Evolutionary conservation across 2,797 vertebrate genomes (phyloP).

Genomic region (Poecilia gillii): DNA sequence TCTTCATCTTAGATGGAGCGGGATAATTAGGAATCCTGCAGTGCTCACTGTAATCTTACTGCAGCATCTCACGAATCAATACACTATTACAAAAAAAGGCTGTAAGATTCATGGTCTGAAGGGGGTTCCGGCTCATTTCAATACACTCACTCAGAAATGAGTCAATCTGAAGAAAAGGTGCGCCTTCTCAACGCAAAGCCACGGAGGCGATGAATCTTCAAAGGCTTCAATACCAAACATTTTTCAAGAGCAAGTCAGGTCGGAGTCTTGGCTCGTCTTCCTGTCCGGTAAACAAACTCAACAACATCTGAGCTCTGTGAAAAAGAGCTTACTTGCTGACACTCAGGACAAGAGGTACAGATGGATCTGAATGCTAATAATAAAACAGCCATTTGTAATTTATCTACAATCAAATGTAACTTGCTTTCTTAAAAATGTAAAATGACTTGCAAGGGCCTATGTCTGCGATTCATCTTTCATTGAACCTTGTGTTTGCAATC

Average conservation of each 20-base stretch:
- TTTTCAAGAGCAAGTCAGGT: constrained; percentile 34
- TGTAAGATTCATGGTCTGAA: constrained; percentile 49
- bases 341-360: neutral
- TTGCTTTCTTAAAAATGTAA: neutral
- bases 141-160: constrained; percentile 50
- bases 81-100: constrained; percentile 67
- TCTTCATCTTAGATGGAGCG: constrained; percentile 48
- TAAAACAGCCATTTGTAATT: neutral
- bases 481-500: neutral
- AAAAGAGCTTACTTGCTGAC: constrained; percentile 14
- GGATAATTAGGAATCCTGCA: constrained; percentile 66
- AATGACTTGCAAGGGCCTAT: neutral
- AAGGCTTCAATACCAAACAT: constrained; percentile 47
- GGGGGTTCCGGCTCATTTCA: constrained; percentile 52
- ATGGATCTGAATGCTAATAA: neutral
- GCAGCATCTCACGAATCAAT: constrained; percentile 68
- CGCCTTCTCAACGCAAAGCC: constrained; percentile 53
- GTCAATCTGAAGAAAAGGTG: constrained; percentile 49
- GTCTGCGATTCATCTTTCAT: neutral
- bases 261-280: constrained; percentile 48
- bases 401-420: neutral
- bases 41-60: constrained; percentile 46
- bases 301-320: constrained; percentile 1
- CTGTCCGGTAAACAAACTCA: constrained; percentile 11
- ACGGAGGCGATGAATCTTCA: constrained; percentile 41